Evolutionary conservation across 2,113 vertebrate genomes (phyloP), one percentile per base, ranked within the genome.

Genomic region (Scopus umbretta): DNA sequence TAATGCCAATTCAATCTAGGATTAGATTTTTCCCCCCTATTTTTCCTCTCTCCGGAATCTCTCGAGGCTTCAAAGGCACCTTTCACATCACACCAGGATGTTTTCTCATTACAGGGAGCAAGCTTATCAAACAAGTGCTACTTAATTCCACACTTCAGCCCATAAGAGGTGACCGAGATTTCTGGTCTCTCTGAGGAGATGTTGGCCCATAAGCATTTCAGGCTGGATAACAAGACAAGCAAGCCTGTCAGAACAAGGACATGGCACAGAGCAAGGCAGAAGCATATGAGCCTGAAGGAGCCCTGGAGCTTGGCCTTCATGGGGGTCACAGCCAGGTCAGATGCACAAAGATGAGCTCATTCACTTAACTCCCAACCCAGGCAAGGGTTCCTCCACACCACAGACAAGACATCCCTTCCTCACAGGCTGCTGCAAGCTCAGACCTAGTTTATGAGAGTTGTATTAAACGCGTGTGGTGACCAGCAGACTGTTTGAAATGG

Each of bases 51-150:
- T 82, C 71, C 70, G 21, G 40, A 58, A 9, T 73, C 90, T 86
- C 92, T 70, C 26, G 79, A 90, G 92, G 75, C 42, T 96, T 94
- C 92, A 96, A 96, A 96, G 96, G 90, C 90, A 96, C 85, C 65
- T 95, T 93, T n/a, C 59, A 38, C 67, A 86, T 85, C 67, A 47
- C 72, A 67, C 75, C 34, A 73, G 47, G 49, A 75, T 72, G 30
- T 80, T 93, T 94, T 59, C 67, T 90, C 85, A 90, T 96, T 88
- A 90, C n/a, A 56, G 36, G 3, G 21, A 96, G 15, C 66, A 73
- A 87, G 81, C 58, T 90, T 73, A 95, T 92, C 67, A 61, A 90
- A 92, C 50, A 45, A 76, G 17, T 6, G 6, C 78, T 88, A 25
- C 79, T 78, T 84, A 92, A 96, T 94, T 86, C 90, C 80, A 86